Base-by-base conservation (phyloP, 2,113 vertebrate genomes). In the Petroica traversi region DNA sequence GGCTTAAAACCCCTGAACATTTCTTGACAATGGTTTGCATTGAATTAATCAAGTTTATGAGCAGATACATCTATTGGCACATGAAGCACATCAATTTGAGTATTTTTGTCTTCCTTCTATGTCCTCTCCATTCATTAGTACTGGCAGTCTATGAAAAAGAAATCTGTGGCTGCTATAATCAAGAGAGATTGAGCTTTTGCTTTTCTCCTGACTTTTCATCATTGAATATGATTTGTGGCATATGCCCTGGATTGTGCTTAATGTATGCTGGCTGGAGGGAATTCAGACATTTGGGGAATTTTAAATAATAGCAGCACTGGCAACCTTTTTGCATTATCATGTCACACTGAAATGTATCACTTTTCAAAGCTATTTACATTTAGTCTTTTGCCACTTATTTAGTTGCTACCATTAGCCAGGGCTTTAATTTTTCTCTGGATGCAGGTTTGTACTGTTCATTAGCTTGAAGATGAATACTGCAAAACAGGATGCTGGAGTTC, bases 201-300 rank as follows among this genome's bases (percentile, higher is more conserved):
- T 79, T 95, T 93, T 92, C 92, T 90, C 75, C 59, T 75, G 62
- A 19, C 40, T 90, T 92, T 58, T 81, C 85, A 57, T 93, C 75
- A 96, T 34, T 90, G 93, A 48, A 58, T 92, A 80, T 90, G 93
- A 96, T 97, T 90, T 95, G 93, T 92, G 88, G 85, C 85, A 83
- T 92, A 88, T 95, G 75, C 78, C 68, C 78, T n/a, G n/a, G n/a
- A n/a, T n/a, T n/a, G n/a, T n/a, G n/a, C n/a, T 80, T 88, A 85
- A 88, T 92, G 29, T 55, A 48, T 66, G 34, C 93, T 94, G 84
- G 46, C 93, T 95, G 75, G 85, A 96, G 90, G 88, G 82, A 94
- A 92, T 77, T 83, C 55, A 89, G 90, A 59, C 12, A 0, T 74
- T 83, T 23, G 26, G 67, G 51, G 93, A 94, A 90, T 95, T 94